phyloP scores from a whole-genome alignment of 2,113 vertebrate genomes.

The Dolichotis patagonum region DNA sequence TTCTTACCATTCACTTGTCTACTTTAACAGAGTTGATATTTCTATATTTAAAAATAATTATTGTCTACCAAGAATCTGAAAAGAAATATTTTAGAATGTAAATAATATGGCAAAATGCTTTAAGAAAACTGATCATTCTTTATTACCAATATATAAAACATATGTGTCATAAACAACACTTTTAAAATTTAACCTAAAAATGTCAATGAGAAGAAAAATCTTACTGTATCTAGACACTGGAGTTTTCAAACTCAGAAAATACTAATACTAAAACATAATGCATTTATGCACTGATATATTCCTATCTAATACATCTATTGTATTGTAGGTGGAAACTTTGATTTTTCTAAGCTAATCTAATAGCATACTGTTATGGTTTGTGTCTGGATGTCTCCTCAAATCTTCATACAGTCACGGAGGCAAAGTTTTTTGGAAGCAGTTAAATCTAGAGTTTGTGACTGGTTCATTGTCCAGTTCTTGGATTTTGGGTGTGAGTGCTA shows the following conservation, averaged over 20 bases:
- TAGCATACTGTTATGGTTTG: too few species aligned
- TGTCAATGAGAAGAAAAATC: not conserved
- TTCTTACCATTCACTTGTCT: not conserved
- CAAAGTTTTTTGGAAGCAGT: not conserved
- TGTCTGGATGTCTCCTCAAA: too few species aligned
- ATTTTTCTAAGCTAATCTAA: not conserved
- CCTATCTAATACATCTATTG: not conserved
- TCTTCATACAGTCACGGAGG: too few species aligned
- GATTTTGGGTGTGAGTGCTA: not conserved
- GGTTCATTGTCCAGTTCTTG: not conserved
- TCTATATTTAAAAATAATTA: not conserved
- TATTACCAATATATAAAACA: not conserved
- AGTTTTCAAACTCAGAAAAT: not conserved
- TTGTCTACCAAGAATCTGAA: not conserved
- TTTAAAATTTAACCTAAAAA: slow-evolving; percentile 14
- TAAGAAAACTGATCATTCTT: not conserved
- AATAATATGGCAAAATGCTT: not conserved
- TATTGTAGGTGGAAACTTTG: not conserved
- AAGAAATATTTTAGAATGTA: not conserved
- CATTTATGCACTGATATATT: not conserved
- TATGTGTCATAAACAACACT: not conserved
- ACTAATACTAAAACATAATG: not conserved
- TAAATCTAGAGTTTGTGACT: not conserved
- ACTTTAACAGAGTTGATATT: not conserved
- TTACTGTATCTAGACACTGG: not conserved